phyloP scores from a whole-genome alignment of 2,113 vertebrate genomes.

The Pteronura brasiliensis region DNA sequence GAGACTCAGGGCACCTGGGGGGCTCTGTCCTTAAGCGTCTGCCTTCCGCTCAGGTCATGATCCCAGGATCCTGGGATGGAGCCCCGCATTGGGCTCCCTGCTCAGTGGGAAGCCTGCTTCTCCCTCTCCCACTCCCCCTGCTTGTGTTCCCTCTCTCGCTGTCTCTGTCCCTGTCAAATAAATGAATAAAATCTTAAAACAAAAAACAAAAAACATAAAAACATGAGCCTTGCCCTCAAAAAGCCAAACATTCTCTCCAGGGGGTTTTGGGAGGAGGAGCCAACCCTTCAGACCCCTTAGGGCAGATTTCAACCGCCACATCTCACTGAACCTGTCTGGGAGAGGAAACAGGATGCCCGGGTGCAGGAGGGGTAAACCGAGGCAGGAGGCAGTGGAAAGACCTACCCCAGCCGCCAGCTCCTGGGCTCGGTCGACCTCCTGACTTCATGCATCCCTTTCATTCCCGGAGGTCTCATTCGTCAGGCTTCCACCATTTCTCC shows the following conservation, averaged over 20 bases:
- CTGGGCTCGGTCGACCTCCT: neutral
- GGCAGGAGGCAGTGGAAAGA: neutral
- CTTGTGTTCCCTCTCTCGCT: too few relatives aligned
- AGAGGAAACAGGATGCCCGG: neutral
- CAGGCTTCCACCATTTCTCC: neutral
- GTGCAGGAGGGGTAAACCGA: neutral
- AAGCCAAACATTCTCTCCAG: neutral
- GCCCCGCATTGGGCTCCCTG: too few relatives aligned
- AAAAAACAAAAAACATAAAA: neutral
- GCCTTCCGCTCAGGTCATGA: too few relatives aligned
- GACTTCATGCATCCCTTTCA: rapidly evolving
- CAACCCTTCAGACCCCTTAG: neutral
- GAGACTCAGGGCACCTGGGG: neutral
- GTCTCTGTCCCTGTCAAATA: too few relatives aligned
- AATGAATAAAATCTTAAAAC: neutral
- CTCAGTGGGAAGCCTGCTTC: too few relatives aligned
- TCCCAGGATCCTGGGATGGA: too few relatives aligned
- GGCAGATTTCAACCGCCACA: too few relatives aligned
- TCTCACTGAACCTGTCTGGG: neutral
- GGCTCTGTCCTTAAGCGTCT: too few relatives aligned
- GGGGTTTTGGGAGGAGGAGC: neutral
- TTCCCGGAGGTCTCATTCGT: neutral
- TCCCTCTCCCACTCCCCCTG: too few relatives aligned
- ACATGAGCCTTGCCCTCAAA: neutral
- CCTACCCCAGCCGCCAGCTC: neutral